phyloP scores from a whole-genome alignment of 2,888 invertebrate species.

The Lepeophtheirus nordmannii region DNA sequence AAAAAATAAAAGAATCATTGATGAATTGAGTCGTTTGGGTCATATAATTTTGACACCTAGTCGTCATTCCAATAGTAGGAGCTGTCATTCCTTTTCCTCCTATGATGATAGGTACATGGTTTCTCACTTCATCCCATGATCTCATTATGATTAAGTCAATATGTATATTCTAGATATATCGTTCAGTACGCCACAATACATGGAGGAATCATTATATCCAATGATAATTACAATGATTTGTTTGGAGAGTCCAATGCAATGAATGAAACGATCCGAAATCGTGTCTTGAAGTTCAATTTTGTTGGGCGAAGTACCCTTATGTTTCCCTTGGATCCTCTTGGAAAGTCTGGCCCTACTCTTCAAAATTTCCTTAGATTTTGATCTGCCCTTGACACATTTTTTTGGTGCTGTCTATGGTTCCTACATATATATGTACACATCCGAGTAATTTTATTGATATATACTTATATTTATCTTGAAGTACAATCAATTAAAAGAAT shows the following conservation, averaged over 20 bases:
- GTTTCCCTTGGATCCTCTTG: constrained; percentile 14
- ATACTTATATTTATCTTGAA: too few species aligned
- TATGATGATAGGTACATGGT: constrained; percentile 8
- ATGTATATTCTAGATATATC: background rate
- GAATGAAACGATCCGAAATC: constrained; percentile 2
- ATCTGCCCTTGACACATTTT: too few species aligned
- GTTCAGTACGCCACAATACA: background rate
- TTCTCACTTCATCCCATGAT: background rate
- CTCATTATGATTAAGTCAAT: too few species aligned
- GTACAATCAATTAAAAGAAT: too few species aligned
- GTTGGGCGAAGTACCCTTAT: constrained; percentile 8
- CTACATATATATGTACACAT: too few species aligned
- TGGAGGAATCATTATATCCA: constrained; percentile 13
- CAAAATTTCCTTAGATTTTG: constrained; percentile 1
- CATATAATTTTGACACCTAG: background rate
- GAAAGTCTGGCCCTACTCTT: constrained; percentile 1
- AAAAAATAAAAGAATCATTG: background rate
- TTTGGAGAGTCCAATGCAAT: background rate
- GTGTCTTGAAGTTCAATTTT: constrained; percentile 4
- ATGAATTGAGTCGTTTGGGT: background rate
- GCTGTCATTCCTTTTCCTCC: background rate
- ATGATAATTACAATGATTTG: constrained; percentile 6
- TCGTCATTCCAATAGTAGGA: background rate
- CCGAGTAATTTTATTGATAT: too few species aligned
- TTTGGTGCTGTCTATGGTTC: too few species aligned